These are phyloP conservation scores for Parascotia fuliginaria DNA, from an alignment of 2,888 invertebrate genomes.

Conservation along the genomic window DNA sequence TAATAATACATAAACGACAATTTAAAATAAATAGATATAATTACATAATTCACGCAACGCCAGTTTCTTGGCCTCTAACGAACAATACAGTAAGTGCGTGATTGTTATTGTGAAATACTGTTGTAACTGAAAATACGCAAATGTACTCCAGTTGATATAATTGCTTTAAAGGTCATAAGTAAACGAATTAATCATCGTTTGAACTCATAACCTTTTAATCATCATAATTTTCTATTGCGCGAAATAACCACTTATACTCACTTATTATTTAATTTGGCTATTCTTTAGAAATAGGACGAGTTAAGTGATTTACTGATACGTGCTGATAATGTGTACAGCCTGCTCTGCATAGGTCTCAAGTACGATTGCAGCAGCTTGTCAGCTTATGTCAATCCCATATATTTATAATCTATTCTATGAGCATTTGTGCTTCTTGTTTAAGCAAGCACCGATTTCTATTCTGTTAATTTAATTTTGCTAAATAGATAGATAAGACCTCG, in stretches of 20 bases:
- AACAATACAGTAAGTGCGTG: slow-evolving; percentile 50
- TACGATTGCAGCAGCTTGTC: too few relatives aligned
- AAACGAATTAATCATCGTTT: slow-evolving; percentile 27
- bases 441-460: too few relatives aligned
- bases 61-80: slow-evolving; percentile 39
- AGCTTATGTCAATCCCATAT: too few relatives aligned
- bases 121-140: slow-evolving; percentile 55
- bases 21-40: slow-evolving; percentile 30
- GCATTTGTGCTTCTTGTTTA: too few relatives aligned
- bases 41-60: slow-evolving; percentile 30
- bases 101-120: slow-evolving; percentile 42
- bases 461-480: too few relatives aligned
- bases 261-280: neutral
- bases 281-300: neutral
- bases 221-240: neutral
- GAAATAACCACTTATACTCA: neutral
- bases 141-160: slow-evolving; percentile 38
- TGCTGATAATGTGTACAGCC: too few relatives aligned
- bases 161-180: slow-evolving; percentile 21
- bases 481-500: too few relatives aligned
- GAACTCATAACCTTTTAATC: slow-evolving; percentile 8
- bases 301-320: too few relatives aligned
- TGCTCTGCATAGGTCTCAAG: too few relatives aligned
- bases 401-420: too few relatives aligned
- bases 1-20: slow-evolving; percentile 6